Conservation (phyloP, 2,888 invertebrate genomes). For the Pheosia tremula region DNA sequence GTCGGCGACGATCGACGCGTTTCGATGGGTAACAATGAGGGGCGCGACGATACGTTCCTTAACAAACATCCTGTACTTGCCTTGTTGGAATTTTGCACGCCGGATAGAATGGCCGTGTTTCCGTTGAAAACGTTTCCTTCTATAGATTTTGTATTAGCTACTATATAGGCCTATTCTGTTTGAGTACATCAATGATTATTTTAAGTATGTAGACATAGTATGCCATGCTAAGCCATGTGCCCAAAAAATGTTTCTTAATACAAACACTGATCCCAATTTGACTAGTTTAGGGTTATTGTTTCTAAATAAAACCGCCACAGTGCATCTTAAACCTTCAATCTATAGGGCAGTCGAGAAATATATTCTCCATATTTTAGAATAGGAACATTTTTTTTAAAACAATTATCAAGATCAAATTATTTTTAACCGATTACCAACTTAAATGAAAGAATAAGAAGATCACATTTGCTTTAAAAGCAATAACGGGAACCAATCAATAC, state of each 20-base stretch:
- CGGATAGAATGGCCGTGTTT: slow-evolving; percentile 1
- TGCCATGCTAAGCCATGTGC: too few relatives aligned
- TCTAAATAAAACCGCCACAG: too few relatives aligned
- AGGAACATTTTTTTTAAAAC: too few relatives aligned
- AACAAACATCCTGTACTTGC: slow-evolving; percentile 15
- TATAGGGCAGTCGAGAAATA: too few relatives aligned
- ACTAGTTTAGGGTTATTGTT: too few relatives aligned
- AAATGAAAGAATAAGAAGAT: too few relatives aligned
- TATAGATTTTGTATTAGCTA: neutral
- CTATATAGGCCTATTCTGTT: neutral
- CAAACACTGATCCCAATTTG: too few relatives aligned
- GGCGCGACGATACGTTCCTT: slow-evolving; percentile 19
- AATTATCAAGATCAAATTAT: too few relatives aligned
- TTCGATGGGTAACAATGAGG: slow-evolving; percentile 17
- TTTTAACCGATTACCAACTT: too few relatives aligned
- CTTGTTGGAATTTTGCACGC: slow-evolving; percentile 6
- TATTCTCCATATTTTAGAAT: too few relatives aligned
- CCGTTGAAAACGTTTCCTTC: neutral
- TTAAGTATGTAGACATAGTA: neutral
- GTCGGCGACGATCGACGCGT: slow-evolving; percentile 32
- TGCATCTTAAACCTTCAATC: too few relatives aligned
- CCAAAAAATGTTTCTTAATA: too few relatives aligned
- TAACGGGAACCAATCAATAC: neutral
- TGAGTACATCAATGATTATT: neutral
- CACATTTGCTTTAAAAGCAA: neutral